Evolutionary conservation across 1,140 invertebrate genomes (phyloP), one percentile per base, ranked within the genome.

Genomic region (Steinernema khuongi): DNA sequence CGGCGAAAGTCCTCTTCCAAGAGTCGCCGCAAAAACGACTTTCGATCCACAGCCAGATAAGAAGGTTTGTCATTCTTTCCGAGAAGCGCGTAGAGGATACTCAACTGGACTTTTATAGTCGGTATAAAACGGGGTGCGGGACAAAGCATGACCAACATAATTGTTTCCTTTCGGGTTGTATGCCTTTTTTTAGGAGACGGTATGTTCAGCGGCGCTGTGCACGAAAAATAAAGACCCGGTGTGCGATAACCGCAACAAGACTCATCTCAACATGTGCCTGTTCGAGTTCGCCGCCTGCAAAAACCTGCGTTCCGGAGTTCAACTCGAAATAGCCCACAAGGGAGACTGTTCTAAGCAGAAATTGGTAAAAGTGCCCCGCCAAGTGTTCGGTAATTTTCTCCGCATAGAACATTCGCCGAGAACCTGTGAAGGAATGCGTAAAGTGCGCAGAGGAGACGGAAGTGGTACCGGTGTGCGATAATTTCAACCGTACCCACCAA

Each of bases 211-310:
- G 7, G 68, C 14, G 18, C 33, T 68, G 31, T 75, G 74, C 31
- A 71, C 71, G 36, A 75, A 75, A 32, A 31, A 70, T 18, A 67
- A 68, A 68, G 70, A 75, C 68, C 74, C 74, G 17, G 60, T 75
- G 28, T 75, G 74, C 31, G 74, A 75, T 32, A 67, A 33, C 1
- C 44, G 29, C 18, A 75, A 75, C 50, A 73, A 70, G 32, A 75
- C 74, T 11, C 74, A 75, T 50, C 71, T 50, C 68, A 75, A 75
- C 33, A 22, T 67, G 17, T 75, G 74, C 30, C 74, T 73, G 32
- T 75, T 75, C 70, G 68, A 75, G 19, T 75, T 75, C 31, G 60
- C 41, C 26, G 70, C 74, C 50, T 75, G 74, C 66, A 75, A 75
- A 68, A 66, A 68, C 19, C 31, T 28, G 1, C 22, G 36, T 31